Base-by-base conservation (phyloP, 2,113 vertebrate species). In the Suncus etruscus region DNA sequence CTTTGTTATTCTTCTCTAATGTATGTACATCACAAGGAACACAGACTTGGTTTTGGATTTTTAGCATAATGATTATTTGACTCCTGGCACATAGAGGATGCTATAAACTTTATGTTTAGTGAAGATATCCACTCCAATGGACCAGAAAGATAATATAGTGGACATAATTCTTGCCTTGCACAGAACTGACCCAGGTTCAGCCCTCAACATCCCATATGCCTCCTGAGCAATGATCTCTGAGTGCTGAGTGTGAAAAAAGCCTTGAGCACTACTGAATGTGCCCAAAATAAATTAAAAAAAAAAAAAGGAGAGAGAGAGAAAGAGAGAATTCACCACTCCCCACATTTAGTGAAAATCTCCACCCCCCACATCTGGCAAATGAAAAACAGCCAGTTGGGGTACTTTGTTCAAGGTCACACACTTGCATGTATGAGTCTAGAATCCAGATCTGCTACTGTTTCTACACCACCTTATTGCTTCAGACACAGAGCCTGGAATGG, bases 391-490 rank as follows among this genome's bases (percentile, higher is more conserved):
- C 29, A 45, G 79, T 58, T 45, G 24, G 4, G 50, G 6, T 2
- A 1, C 2, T 0, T 16, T 70, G 16, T 20, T 79, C 75, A 72
- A 79, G 89, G 85, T 9, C 83, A 32, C 3, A n/a, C 0, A 8
- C 72, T 63, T 54, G 29, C 25, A 1, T 1, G 20, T 12, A 68
- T 72, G 51, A 8, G 31, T 75, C 24, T 45, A 39, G 68, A 73
- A 68, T 11, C 8, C 32, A 11, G 0, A 1, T 8, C 1, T 32
- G 54, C 65, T 22, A n/a, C 51, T 73, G 25, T 69, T 48, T 25
- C 22, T 14, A 16, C 8, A 8, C 27, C 48, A 65, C 24, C 74
- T 1, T 0, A 6, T 25, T 25, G 10, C 14, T 61, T 22, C 79
- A 31, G 75, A 66, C 8, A 8, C 9, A 63, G 48, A 86, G 83